Evolutionary conservation across 2,888 invertebrate genomes (phyloP).

Genomic region (Harpalus rufipes): DNA sequence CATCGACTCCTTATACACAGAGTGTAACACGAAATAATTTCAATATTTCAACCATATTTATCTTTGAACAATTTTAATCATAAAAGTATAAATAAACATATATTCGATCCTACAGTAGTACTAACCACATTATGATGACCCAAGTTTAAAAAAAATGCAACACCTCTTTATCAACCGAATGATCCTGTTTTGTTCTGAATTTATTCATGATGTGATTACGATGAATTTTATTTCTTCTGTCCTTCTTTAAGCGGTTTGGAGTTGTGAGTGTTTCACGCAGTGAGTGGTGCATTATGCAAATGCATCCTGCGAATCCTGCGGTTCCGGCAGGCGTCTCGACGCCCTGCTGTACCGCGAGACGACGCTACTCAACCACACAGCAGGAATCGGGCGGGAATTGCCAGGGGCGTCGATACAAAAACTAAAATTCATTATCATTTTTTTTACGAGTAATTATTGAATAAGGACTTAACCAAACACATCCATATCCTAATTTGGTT

Average conservation of each 20-base stretch:
- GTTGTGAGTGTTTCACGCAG: constrained; percentile 4
- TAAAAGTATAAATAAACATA: too few species aligned
- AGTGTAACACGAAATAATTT: too few species aligned
- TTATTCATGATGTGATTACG: background rate
- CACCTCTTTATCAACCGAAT: too few species aligned
- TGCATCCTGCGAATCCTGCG: constrained; percentile 1
- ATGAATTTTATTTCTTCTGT: background rate
- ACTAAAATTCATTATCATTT: background rate
- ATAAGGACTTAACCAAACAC: too few species aligned
- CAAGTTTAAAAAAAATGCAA: too few species aligned
- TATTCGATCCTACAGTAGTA: too few species aligned
- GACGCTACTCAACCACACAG: background rate
- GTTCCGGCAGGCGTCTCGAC: background rate
- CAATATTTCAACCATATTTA: too few species aligned
- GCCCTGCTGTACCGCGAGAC: constrained; percentile 3
- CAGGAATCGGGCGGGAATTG: background rate
- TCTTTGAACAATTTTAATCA: too few species aligned
- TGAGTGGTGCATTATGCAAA: constrained; percentile 24
- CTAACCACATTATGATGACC: too few species aligned
- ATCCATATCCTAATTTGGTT: too few species aligned
- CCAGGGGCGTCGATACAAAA: background rate
- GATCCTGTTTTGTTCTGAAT: background rate
- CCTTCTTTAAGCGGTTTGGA: background rate
- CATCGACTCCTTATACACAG: too few species aligned
- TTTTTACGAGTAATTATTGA: too few species aligned